Evolutionary conservation across 2,797 vertebrate species (phyloP), one percentile per base, ranked within the genome.

Genomic region (Channallabes apus): DNA sequence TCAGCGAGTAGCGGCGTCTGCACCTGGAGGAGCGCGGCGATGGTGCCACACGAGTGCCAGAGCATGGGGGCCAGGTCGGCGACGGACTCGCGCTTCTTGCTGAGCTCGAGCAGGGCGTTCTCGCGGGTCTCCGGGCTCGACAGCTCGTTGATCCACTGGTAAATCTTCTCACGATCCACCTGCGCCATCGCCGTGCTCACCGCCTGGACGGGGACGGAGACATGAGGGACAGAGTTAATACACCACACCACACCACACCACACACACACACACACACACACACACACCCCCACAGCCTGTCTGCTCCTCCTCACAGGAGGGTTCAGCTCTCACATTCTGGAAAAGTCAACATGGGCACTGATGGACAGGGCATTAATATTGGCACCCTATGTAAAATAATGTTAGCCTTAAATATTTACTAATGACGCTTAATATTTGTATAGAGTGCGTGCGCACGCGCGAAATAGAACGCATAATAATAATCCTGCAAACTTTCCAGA

Each of bases 111-210:
- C 92, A 99, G 91, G 0, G 98, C 98, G 51, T 99, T 99, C 90
- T 99, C 98, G 67, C 98, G 95, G 0, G 97, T 99, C 91, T 99
- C 98, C 0, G 98, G 98, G 89, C 98, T 99, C 69, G 98, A 99
- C 82, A 99, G 90, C 92, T 99, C 98, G 61, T 99, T 99, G 92
- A 99, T 99, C 98, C 98, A 99, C 56, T 99, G 98, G 91, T 99
- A 99, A 91, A 99, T 99, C 93, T 99, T 99, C 88, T 99, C 98
- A 4, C 98, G 93, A 91, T 99, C 98, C 80, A 99, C 98, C 89
- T 99, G 98, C 80, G 98, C 97, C 93, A 98, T 94, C 1, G 97
- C 96, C 84, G 98, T 97, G 86, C 96, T 98, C 92, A 98, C 97
- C 90, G 97, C 96, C 98, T 99, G 89, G 1, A 51, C 17, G 12